A percentile compares a stretch with the other conserved stretches of the same genome.
These are phyloP conservation scores for Aurelia sp. DNA, from an alignment of 30 jellyfish, hydroid and myxozoan species.

Conservation along the genomic window DNA sequence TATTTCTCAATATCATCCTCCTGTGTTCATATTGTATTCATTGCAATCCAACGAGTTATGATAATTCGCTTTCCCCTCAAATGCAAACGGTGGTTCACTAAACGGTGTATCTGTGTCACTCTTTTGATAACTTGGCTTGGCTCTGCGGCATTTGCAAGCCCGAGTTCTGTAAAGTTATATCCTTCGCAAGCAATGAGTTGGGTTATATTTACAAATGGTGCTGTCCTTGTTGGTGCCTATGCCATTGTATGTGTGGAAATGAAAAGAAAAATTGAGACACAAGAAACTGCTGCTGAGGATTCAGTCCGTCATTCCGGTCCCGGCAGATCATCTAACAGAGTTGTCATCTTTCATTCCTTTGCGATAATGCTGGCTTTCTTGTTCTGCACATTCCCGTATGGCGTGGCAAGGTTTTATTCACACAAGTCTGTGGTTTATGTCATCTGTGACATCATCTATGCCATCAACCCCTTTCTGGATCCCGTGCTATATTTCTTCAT, in stretches of 20 bases:
- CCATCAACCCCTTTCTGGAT: conserved; percentile 30
- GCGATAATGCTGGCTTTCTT: conserved; percentile 34
- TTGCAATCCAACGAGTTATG: conserved; percentile 34
- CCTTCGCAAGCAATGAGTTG: conserved; percentile 17
- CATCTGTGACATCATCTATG: conserved; percentile 35
- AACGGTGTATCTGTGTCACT: not conserved
- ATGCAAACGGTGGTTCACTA: not conserved
- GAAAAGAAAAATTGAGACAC: no score
- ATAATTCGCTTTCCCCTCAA: conserved; percentile 11
- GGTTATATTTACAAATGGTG: conserved; percentile 9
- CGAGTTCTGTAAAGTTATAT: conserved; percentile 14
- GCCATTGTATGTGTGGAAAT: not conserved
- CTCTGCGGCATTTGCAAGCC: conserved; percentile 24
- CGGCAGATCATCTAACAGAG: not conserved
- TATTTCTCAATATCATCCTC: conserved; percentile 30
- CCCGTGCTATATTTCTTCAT: conserved; percentile 18
- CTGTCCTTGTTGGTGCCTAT: conserved; percentile 6
- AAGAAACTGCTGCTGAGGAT: not conserved
- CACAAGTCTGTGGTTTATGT: conserved; percentile 22
- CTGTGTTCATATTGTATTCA: conserved; percentile 21
- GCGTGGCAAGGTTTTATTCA: conserved; percentile 29
- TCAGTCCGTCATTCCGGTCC: not conserved
- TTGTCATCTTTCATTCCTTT: not conserved
- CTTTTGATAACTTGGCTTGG: not conserved
- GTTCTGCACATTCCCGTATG: conserved; percentile 39